phyloP scores from a whole-genome alignment of 2,797 vertebrate genomes.

The Acrossocheilus wenchowensis region DNA sequence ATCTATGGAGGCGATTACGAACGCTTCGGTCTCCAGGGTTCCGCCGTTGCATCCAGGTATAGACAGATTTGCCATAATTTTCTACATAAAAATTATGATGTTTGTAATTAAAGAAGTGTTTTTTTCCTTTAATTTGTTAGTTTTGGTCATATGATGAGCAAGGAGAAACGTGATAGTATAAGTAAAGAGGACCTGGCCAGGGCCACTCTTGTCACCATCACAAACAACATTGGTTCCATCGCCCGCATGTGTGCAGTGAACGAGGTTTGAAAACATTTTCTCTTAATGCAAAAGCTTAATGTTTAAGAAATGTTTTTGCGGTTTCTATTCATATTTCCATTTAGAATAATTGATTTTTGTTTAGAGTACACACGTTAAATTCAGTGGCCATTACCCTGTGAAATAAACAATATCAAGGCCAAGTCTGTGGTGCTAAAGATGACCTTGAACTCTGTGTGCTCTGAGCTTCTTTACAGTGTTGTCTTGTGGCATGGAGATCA shows the following conservation, averaged over 20 bases:
- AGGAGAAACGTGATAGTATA: slow-evolving; percentile 86
- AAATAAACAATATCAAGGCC: background rate
- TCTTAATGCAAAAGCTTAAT: slow-evolving; percentile 5
- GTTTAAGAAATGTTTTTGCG: background rate
- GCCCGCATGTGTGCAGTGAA: slow-evolving; percentile 90
- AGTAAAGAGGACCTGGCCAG: slow-evolving; percentile 90
- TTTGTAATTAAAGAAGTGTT: background rate
- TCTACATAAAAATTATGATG: background rate
- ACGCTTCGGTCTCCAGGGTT: slow-evolving; percentile 86
- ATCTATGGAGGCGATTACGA: slow-evolving; percentile 90
- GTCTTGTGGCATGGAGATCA: slow-evolving; percentile 95
- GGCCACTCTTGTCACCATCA: slow-evolving; percentile 89
- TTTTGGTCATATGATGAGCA: slow-evolving; percentile 92
- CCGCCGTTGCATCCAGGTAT: slow-evolving; percentile 89
- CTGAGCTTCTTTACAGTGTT: slow-evolving; percentile 97
- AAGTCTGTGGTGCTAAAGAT: background rate
- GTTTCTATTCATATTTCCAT: background rate
- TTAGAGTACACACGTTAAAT: background rate
- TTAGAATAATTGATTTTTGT: background rate
- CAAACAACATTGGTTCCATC: slow-evolving; percentile 90
- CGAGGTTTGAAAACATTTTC: slow-evolving; percentile 75
- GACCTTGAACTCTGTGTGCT: slow-evolving; percentile 78
- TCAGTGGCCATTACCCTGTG: background rate
- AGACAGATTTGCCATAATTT: background rate
- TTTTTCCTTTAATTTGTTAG: slow-evolving; percentile 62